Evolutionary conservation across 2,113 vertebrate genomes (phyloP), one percentile per base, ranked within the genome.

Genomic region (Callospermophilus lateralis): DNA sequence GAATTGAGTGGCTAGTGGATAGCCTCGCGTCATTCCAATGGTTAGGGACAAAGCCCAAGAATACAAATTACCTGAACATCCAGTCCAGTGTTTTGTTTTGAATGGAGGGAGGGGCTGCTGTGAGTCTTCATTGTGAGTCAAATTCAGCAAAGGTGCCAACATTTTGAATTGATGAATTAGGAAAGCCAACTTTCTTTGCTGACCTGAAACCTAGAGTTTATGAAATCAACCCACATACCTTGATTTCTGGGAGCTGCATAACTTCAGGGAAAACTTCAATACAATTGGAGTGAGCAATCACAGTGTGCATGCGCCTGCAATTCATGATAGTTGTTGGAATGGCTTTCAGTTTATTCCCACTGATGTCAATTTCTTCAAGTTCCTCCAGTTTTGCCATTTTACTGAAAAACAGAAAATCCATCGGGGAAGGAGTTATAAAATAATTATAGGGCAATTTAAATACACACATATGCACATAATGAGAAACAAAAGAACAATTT

Each of bases 361-460:
- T 99, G 97, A 99, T 96, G 96, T 99, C 99, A 10, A 99, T 98
- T 98, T 99, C 99, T 95, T 99, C 99, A 96, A 99, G 98, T 95
- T 99, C 99, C 97, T 99, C 99, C 98, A 99, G 96, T 98, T 99
- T 99, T 80, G 99, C 99, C 99, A 99, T 99, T 99, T 99, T 99
- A 99, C 99, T 99, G 94, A 0, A 67, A 94, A 90, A 97, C 76
- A 78, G 37, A 39, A 96, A 96, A 70, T 70, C 34, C 53, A 88
- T 2, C 16, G 6, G 11, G 15, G n/a, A 90, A 85, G 68, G 7
- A 42, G 51, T 89, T 73, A 76, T 17, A 48, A 55, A 88, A 70
- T 39, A 58, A 88, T 58, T 74, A 26, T 24, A 89, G 68, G n/a
- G 51, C 68, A 85, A 76, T 58, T 89, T 68, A 37, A 67, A 90